Evolutionary conservation across 2,797 vertebrate species (phyloP), one percentile per base, ranked within the genome.

Genomic region (Delichon dasypus): DNA sequence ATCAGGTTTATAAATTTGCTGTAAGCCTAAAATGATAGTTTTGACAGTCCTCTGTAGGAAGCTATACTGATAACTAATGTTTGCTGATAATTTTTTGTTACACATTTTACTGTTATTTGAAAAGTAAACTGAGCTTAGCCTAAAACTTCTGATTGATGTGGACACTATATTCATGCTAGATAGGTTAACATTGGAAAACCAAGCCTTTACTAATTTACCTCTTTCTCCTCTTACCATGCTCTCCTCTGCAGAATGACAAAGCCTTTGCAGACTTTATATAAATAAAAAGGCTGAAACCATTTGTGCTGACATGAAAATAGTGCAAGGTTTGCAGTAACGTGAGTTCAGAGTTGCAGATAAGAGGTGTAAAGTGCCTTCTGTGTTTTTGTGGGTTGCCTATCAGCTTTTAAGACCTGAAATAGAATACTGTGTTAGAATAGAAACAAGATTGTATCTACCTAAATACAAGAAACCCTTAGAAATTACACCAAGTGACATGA

Each of bases 61-160:
- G 53, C 42, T 70, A 8, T 23, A 38, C 11, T 21, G 13, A 26
- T 66, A 83, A 82, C 5, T 85, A 55, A 48, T 5, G 10, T 72
- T 88, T 55, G 47, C 27, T 85, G 61, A 13, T 73, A n/a, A 15
- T 34, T 80, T 88, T 84, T 61, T 5, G 2, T 45, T 51, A 40
- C 10, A 1, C 74, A 10, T 80, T 77, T 71, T 67, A 36, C 9
- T 82, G 51, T 27, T n/a, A 19, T 16, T 71, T 80, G 32, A 45
- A 58, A 90, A 77, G 48, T 32, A 74, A 36, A 32, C 14, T 53
- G 42, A 74, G 8, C 36, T 62, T 76, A 51, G 68, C 23, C 57
- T 86, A 51, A 47, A 85, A 11, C 25, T 58, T 79, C 23, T 45
- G 16, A n/a, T 73, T 0, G 0, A 2, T 3, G 1, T 38, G 36